Evolutionary conservation across 2,888 invertebrate species (phyloP).

Genomic region (Acanthosepion pharaonis): DNA sequence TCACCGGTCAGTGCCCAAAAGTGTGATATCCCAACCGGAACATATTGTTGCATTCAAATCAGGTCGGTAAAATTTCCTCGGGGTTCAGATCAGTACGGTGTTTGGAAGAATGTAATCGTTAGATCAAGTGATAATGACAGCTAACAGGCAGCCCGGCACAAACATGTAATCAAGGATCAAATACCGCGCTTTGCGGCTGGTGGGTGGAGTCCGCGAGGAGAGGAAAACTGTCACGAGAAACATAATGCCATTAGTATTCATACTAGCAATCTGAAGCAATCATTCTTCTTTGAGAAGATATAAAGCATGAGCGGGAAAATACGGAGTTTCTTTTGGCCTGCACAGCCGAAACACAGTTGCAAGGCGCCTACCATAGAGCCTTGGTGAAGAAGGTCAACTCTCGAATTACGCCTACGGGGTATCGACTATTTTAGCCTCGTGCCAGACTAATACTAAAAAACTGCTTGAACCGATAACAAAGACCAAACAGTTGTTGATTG

Average conservation of each 20-base stretch:
- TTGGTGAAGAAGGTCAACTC: too few species aligned
- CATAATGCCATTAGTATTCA: not conserved
- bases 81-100: not conserved
- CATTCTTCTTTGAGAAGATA: not conserved
- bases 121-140: not conserved
- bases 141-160: not conserved
- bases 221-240: not conserved
- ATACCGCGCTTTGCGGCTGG: not conserved
- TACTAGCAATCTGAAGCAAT: not conserved
- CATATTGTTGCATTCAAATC: constrained; percentile 4
- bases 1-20: not conserved
- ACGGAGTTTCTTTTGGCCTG: not conserved
- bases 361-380: too few species aligned
- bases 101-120: not conserved
- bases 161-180: constrained; percentile 33
- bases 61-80: not conserved
- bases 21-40: constrained; percentile 33
- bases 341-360: too few species aligned
- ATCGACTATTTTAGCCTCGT: too few species aligned
- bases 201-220: not conserved
- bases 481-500: too few species aligned
- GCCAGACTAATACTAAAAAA: too few species aligned
- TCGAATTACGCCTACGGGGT: too few species aligned
- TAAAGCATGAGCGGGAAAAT: not conserved
- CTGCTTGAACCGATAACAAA: too few species aligned